phyloP scores from a whole-genome alignment of 2,797 vertebrate genomes.

The Aldrovandia affinis region DNA sequence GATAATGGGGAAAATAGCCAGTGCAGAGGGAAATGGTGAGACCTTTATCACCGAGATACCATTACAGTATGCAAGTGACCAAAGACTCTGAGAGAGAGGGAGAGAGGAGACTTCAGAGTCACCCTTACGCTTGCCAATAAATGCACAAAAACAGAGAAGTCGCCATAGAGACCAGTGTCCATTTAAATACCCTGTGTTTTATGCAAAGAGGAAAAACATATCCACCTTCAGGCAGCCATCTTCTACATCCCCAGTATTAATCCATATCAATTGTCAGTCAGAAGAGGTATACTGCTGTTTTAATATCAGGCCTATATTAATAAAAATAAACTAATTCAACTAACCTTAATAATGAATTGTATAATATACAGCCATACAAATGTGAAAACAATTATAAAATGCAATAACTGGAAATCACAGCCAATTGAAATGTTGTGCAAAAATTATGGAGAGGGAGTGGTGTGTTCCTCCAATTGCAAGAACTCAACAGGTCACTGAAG shows the following conservation, averaged over 20 bases:
- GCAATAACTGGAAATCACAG: too few relatives aligned
- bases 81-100: neutral
- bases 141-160: neutral
- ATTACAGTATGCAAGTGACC: neutral
- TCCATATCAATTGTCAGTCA: neutral
- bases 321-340: too few relatives aligned
- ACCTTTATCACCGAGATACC: slow-evolving; percentile 34
- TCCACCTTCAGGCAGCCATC: neutral
- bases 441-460: too few relatives aligned
- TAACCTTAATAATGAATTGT: too few relatives aligned
- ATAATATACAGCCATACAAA: too few relatives aligned
- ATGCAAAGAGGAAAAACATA: neutral
- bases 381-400: too few relatives aligned
- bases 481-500: too few relatives aligned
- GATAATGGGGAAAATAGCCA: slow-evolving; percentile 37
- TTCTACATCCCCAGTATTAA: neutral
- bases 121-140: neutral
- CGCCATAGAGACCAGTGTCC: neutral
- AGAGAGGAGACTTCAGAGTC: neutral
- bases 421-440: too few relatives aligned
- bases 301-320: too few relatives aligned
- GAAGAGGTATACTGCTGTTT: neutral
- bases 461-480: too few relatives aligned
- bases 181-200: neutral
- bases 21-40: slow-evolving; percentile 18